Conservation (phyloP, 2,113 vertebrate species). For the Buteo buteo region DNA sequence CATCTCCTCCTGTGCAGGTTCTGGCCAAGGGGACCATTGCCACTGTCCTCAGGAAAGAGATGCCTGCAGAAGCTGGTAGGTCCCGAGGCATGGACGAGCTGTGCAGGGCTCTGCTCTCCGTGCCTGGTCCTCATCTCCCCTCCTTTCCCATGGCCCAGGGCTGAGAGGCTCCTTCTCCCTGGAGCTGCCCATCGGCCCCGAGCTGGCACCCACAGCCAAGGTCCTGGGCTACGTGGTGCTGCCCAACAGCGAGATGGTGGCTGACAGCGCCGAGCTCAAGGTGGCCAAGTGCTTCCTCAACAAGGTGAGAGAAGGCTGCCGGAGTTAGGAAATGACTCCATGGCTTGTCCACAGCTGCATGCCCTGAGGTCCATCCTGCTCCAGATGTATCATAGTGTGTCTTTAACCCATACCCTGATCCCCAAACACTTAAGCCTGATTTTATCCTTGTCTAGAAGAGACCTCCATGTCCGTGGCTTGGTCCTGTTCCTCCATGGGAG, state of each 20-base stretch:
- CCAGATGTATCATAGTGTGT: rapidly evolving
- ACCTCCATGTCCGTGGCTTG: rapidly evolving
- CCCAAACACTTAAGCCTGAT: background rate
- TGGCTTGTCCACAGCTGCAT: background rate
- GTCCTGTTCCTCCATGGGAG: background rate
- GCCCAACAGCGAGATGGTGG: background rate
- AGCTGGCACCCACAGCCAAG: background rate
- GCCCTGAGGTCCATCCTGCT: background rate
- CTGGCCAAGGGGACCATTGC: background rate
- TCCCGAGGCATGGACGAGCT: rapidly evolving
- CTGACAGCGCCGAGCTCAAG: background rate
- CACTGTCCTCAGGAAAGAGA: background rate
- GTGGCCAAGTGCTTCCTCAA: slow-evolving; percentile 1
- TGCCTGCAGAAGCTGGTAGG: background rate
- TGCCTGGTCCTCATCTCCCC: background rate
- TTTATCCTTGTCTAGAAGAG: background rate
- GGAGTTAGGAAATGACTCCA: background rate
- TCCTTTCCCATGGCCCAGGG: background rate
- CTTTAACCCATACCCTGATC: background rate
- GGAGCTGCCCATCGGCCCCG: background rate
- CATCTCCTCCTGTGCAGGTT: background rate
- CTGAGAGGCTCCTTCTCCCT: background rate
- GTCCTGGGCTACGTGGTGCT: background rate
- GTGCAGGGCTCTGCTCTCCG: background rate
- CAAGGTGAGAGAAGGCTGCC: background rate